Conservation (phyloP, 1,140 invertebrate genomes). For the Lasaia peninsularis region DNA sequence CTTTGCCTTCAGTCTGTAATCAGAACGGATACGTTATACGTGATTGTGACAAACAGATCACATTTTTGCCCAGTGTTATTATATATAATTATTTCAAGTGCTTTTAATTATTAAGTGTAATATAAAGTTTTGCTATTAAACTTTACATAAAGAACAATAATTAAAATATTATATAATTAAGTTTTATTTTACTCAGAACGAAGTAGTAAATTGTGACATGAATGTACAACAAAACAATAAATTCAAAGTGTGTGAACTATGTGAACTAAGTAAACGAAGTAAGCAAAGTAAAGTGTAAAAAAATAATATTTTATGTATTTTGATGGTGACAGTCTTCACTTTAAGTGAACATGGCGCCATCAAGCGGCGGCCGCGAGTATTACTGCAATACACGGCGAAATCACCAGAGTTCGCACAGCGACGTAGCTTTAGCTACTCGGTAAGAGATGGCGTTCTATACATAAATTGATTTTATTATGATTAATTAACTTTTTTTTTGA, state of each 20-base stretch:
- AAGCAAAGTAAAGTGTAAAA: too few relatives aligned
- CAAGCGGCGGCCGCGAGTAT: conserved; percentile 69
- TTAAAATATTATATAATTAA: too few relatives aligned
- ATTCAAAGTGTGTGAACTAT: conserved; percentile 16
- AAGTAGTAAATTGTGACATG: neutral
- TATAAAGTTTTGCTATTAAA: too few relatives aligned
- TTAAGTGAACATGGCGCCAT: conserved; percentile 72
- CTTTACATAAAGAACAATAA: too few relatives aligned
- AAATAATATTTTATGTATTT: conserved; percentile 52
- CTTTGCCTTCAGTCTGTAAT: conserved; percentile 66
- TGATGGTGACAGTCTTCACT: conserved; percentile 70
- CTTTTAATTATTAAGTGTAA: too few relatives aligned
- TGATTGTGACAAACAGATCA: conserved; percentile 30
- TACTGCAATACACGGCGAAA: conserved; percentile 52
- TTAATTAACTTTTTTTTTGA: neutral
- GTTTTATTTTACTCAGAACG: too few relatives aligned
- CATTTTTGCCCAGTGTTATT: neutral
- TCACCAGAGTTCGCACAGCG: conserved; percentile 35
- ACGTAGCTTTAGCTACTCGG: conserved; percentile 56
- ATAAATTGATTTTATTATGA: conserved; percentile 1
- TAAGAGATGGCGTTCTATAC: conserved; percentile 67
- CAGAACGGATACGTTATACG: conserved; percentile 37
- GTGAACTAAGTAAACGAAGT: too few relatives aligned
- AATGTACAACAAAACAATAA: neutral
- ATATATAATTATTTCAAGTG: too few relatives aligned